phyloP scores from a whole-genome alignment of 2,113 vertebrate genomes.

The Xerus inauris region DNA sequence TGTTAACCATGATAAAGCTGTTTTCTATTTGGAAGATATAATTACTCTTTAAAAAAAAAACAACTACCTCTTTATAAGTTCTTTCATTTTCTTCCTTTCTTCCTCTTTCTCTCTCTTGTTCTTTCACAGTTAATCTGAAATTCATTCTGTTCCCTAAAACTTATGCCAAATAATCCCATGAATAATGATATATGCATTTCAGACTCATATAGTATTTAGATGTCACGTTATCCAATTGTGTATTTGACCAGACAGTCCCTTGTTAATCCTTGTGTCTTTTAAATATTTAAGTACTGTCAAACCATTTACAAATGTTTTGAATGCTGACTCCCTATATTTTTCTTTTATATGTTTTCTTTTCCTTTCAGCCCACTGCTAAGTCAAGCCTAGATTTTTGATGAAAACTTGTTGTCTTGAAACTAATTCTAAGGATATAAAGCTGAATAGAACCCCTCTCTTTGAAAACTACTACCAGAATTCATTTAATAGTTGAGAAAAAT shows the following conservation, averaged over 20 bases:
- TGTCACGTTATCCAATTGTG: not conserved
- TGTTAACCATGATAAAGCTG: slow-evolving; percentile 35
- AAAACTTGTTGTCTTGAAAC: not conserved
- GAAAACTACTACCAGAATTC: not conserved
- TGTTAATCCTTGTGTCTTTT: not conserved
- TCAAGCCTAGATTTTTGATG: not conserved
- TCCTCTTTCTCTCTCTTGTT: not conserved
- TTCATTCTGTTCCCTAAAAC: slow-evolving; percentile 32
- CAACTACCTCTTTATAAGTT: not conserved
- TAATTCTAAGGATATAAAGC: not conserved
- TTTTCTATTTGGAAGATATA: slow-evolving; percentile 17
- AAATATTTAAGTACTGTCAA: not conserved
- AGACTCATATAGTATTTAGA: not conserved
- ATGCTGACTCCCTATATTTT: not conserved
- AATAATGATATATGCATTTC: not conserved
- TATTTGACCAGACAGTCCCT: not conserved
- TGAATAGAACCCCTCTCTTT: not conserved
- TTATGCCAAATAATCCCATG: not conserved
- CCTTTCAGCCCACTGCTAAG: not conserved
- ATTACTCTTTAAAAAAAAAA: not conserved
- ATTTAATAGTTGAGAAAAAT: not conserved
- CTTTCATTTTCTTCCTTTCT: not conserved
- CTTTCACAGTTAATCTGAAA: not conserved
- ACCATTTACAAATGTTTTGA: slow-evolving; percentile 12
- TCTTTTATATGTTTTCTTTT: not conserved